These are phyloP conservation scores for Sardina pilchardus DNA, from an alignment of 2,113 vertebrate genomes.

Conservation along the genomic window DNA sequence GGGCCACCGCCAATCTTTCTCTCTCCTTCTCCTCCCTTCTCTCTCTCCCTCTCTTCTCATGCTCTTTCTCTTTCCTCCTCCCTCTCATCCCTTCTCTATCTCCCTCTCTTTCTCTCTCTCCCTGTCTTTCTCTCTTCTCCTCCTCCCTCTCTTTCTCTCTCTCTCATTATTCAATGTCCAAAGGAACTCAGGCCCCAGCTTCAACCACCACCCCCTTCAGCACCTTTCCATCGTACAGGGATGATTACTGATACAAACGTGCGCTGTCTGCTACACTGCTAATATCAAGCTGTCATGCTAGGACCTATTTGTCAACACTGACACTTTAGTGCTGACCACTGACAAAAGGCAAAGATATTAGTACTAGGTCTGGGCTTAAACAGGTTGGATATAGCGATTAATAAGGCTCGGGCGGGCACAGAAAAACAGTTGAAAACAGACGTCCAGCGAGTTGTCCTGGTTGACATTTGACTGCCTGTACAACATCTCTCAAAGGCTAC, in stretches of 20 bases:
- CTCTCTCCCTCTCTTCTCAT: not conserved
- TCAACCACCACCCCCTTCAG: not conserved
- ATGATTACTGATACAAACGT: not conserved
- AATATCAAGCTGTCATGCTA: not conserved
- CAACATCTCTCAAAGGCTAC: not conserved
- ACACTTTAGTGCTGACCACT: not conserved
- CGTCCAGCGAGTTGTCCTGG: not conserved
- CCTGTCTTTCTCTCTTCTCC: not conserved
- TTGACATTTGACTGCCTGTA: not conserved
- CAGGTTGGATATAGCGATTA: not conserved
- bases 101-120: not conserved
- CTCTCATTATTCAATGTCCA: not conserved
- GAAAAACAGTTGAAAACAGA: not conserved
- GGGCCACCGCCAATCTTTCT: not conserved
- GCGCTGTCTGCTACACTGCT: not conserved
- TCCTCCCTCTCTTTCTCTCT: not conserved
- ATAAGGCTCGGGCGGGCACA: not conserved
- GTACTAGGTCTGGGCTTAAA: not conserved
- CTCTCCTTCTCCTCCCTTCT: too few species aligned
- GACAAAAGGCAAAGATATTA: not conserved
- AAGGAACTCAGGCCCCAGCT: not conserved
- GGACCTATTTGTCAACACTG: not conserved
- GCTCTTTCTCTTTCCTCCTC: too few species aligned
- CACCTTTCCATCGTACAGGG: not conserved
- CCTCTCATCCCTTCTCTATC: too few species aligned